Base-by-base conservation (phyloP, 2,113 vertebrate species). In the Psophia crepitans region DNA sequence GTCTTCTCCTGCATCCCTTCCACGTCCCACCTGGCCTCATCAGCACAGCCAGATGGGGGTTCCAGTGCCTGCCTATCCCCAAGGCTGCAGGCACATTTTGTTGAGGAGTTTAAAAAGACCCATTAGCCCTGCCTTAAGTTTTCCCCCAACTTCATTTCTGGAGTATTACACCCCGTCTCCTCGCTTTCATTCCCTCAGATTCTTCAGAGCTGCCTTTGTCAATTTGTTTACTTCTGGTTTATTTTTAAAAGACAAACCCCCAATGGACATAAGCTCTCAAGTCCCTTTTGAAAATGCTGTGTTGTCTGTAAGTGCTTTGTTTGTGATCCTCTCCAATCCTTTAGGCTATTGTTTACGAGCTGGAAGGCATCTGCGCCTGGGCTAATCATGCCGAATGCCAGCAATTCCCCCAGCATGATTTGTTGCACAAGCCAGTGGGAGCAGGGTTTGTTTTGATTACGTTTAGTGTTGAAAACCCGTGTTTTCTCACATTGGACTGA, bases 321-420 rank as follows among this genome's bases (percentile, higher is more conserved):
- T 97, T 95, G 94, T 94, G 94, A 95, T 97, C 94, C 89, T 97
- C 88, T 94, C 87, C 94, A 93, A 44, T 93, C 95, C 95, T 97
- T 97, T 88, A 95, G 95, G 96, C 97, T 97, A 96, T 94, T 96
- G 95, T 96, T 95, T 97, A 95, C 6, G 89, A 91, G 90, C 91
- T 97, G 81, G 91, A 93, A 97, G 94, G 96, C 95, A 97, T 94
- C 83, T 95, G 80, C 1, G 21, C 88, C 90, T 81, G 73, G 93
- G 90, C 89, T 97, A 93, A 96, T 97, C 97, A 92, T 19, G 73
- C 77, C 1, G 60, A 96, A 97, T 68, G 94, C 92, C 95, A 97
- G 94, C 89, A 95, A 92, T 95, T 97, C 95, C 96, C 92, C 69
- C 95, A 97, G 94, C 90, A 87, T 92, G 94, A 95, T 93, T 92